Percentiles rank a stretch among this genome's conserved stretches.
These are phyloP conservation scores for Oopsacas minuta DNA, from an alignment of 37 sponge, comb jelly and placozoan species.

Conservation along the genomic window DNA sequence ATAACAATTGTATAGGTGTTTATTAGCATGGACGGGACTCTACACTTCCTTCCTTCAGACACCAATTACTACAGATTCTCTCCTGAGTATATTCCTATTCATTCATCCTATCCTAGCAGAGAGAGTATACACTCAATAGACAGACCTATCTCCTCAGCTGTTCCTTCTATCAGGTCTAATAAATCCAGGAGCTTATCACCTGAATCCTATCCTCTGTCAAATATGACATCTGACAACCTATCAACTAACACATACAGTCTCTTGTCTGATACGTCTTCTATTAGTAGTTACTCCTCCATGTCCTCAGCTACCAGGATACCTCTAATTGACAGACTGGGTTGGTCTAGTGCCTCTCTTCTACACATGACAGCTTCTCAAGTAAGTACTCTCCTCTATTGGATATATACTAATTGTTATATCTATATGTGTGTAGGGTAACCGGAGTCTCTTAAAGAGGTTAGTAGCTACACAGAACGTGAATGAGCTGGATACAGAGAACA, in stretches of 20 bases:
- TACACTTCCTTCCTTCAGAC: background rate
- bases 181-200: background rate
- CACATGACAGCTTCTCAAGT: background rate
- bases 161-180: background rate
- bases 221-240: background rate
- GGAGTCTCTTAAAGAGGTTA: conserved; percentile 11
- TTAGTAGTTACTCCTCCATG: background rate
- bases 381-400: background rate
- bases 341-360: background rate
- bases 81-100: background rate
- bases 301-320: background rate
- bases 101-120: too few species aligned
- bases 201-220: background rate
- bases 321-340: background rate
- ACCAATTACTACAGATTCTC: background rate
- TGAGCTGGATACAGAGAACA: background rate
- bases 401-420: background rate
- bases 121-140: background rate
- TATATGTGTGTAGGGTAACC: conserved; percentile 3
- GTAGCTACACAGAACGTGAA: background rate
- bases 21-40: background rate
- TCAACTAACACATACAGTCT: conserved; percentile 3
- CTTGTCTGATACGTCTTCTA: background rate
- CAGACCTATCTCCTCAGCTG: too few species aligned
- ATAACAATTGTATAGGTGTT: background rate